Base-by-base conservation (phyloP, 1,140 invertebrate genomes). In the Drosophila aff. region DNA sequence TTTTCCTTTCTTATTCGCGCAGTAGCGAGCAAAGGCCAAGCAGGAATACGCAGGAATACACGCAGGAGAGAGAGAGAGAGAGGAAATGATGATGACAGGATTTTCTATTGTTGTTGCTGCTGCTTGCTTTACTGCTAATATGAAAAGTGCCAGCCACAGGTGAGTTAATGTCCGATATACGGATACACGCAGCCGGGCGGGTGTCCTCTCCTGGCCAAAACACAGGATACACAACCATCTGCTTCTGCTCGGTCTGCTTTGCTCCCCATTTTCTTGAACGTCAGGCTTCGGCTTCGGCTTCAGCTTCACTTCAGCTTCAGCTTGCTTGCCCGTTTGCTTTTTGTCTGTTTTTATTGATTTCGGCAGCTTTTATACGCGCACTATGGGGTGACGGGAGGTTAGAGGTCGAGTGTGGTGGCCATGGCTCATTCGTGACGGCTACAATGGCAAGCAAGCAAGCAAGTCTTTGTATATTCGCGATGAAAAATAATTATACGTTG, bases 71-170 rank as follows among this genome's bases (percentile, higher is more conserved):
- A 57, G 53, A 87, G 81, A 67, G 75, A 23, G 28, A 52, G 21
- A 55, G 36, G 15, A 28, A 50, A 61, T 18, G 59, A 77, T 38
- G 68, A 69, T 74, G 72, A 66, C 67, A 60, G 76, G 72, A 77
- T 79, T 84, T 84, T 62, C 58, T 76, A 73, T 85, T 85, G 82
- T 76, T 62, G 55, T 62, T 78, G 53, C 59, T 43, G 36, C 21
- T 43, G 36, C 21, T 55, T 11, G 40, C 33, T 33, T 33, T 41
- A 33, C 38, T 66, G 57, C 50, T 68, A 74, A 78, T 84, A 81
- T 89, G 77, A 83, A 83, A 84, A 89, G 77, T 89, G 85, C 81
- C 84, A 77, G 81, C 84, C 78, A 89, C 84, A 89, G 85, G 84
- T 90, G 77, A 89, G 72, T 81, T 78, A 84, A 89, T 84, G 76